Conservation (phyloP, 2,113 vertebrate species). For the Tapirus terrestris region DNA sequence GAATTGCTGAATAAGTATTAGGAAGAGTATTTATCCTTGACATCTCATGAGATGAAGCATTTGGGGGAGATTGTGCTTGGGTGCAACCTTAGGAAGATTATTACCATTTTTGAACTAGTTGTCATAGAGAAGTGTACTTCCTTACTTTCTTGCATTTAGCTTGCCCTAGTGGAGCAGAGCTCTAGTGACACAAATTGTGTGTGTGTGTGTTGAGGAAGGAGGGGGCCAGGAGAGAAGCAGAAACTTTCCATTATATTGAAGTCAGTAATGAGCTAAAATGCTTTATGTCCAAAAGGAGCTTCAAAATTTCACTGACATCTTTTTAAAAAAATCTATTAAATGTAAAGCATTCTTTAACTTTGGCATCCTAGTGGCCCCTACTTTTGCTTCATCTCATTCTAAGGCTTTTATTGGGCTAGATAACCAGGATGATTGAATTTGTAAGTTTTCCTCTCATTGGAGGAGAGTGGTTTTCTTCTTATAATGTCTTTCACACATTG, state of each 20-base stretch:
- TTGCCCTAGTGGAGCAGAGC: constrained; percentile 39
- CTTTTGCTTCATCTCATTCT: constrained; percentile 1
- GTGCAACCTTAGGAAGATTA: constrained; percentile 73
- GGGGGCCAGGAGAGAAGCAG: not conserved
- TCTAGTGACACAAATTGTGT: not conserved
- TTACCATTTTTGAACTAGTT: constrained; percentile 80
- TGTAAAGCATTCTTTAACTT: constrained; percentile 6
- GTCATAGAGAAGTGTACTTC: constrained; percentile 80
- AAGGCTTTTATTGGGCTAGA: not conserved
- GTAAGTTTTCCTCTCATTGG: not conserved
- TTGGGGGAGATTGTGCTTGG: constrained; percentile 79
- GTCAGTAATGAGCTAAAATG: not conserved
- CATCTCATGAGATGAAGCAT: constrained; percentile 76
- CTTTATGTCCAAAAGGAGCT: not conserved
- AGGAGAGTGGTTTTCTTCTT: constrained; percentile 5
- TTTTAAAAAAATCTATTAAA: not conserved
- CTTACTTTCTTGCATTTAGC: constrained; percentile 78
- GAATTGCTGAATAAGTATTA: constrained; percentile 78
- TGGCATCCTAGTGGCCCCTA: not conserved
- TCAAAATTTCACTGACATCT: not conserved
- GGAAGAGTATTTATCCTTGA: constrained; percentile 76
- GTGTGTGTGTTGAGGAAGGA: not conserved
- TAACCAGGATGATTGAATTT: not conserved
- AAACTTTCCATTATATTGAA: not conserved
- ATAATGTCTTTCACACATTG: not conserved